Conservation (phyloP, 2,888 invertebrate genomes). For the Oscheius sp. region DNA sequence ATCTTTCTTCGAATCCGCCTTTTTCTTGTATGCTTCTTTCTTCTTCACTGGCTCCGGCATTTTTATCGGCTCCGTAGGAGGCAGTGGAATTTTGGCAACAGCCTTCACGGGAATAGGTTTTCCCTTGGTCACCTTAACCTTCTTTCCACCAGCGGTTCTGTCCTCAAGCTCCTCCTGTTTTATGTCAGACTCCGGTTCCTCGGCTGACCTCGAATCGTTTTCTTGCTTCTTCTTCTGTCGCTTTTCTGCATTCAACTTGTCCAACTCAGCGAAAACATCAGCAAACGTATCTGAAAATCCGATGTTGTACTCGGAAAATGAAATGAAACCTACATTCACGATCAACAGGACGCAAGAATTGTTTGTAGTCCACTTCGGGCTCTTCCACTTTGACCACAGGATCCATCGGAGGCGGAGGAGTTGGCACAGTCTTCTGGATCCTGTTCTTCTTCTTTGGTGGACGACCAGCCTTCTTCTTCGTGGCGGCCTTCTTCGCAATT, state of each 20-base stretch:
- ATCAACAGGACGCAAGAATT: constrained; percentile 4
- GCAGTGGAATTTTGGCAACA: background rate
- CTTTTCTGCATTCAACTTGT: background rate
- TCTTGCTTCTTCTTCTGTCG: no score
- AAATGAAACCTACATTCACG: constrained; percentile 1
- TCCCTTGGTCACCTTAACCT: background rate
- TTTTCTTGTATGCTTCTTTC: background rate
- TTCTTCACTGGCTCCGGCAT: background rate
- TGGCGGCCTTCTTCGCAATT: background rate
- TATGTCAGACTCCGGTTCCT: no score
- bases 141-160: background rate
- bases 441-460: background rate
- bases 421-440: background rate
- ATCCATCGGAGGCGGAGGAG: background rate
- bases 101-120: background rate
- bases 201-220: no score
- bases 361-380: background rate
- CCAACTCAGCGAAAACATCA: background rate
- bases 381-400: background rate
- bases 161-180: background rate
- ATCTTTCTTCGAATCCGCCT: background rate
- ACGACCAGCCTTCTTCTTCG: background rate
- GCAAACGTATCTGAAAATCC: constrained; percentile 9
- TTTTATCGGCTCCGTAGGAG: background rate
- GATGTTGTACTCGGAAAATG: background rate